Conservation (phyloP, 1,140 invertebrate species). For the Plectrocnemia conspersa region DNA sequence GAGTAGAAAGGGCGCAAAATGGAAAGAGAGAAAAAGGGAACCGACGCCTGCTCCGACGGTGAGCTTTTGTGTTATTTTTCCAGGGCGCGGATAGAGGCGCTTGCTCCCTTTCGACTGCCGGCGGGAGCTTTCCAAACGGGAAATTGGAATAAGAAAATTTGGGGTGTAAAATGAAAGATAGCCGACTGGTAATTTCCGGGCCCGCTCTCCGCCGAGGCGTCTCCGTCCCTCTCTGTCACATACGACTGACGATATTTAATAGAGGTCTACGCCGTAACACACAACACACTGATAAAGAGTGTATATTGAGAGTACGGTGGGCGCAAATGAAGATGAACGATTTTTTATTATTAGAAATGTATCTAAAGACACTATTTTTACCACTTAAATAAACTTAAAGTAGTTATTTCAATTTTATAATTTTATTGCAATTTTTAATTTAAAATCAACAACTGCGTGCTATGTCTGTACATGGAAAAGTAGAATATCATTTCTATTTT, state of each 20-base stretch:
- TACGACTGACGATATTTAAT: slow-evolving; percentile 27
- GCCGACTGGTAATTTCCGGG: slow-evolving; percentile 36
- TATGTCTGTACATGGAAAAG: no score
- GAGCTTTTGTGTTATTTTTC: neutral
- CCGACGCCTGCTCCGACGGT: neutral
- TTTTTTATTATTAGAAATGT: no score
- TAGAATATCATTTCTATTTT: no score
- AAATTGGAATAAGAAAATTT: slow-evolving; percentile 54
- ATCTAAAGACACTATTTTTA: no score
- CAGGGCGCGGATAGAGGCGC: neutral
- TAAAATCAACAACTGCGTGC: no score
- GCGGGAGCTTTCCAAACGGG: slow-evolving; percentile 39
- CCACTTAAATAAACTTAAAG: no score
- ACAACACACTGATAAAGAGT: slow-evolving; percentile 34
- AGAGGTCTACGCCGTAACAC: slow-evolving; percentile 29
- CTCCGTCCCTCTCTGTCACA: slow-evolving; percentile 23
- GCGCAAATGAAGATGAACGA: slow-evolving; percentile 7
- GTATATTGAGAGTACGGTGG: slow-evolving; percentile 26
- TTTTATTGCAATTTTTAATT: no score
- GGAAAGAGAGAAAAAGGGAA: no score
- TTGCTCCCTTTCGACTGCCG: slow-evolving; percentile 15
- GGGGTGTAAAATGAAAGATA: slow-evolving; percentile 53
- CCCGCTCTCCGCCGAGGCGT: slow-evolving; percentile 12
- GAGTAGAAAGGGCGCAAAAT: no score
- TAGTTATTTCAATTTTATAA: no score